Conservation (phyloP, 2,888 invertebrate genomes). For the Cryptocephalus moraei region DNA sequence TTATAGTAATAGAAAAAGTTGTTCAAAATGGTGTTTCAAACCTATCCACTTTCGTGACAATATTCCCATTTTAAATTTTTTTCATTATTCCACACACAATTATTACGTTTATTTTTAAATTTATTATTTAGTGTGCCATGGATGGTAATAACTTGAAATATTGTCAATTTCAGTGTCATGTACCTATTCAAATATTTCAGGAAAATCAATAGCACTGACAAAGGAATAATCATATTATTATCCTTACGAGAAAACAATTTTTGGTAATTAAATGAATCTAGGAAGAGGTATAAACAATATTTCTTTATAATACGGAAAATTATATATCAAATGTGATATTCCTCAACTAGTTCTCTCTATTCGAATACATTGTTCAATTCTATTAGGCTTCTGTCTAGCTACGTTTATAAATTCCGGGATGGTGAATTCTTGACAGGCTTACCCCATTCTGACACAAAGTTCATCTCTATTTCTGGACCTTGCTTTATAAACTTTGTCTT, state of each 20-base stretch:
- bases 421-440: background rate
- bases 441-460: constrained; percentile 1
- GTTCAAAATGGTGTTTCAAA: too few species aligned
- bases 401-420: background rate
- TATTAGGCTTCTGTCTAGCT: too few species aligned
- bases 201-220: background rate
- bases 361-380: too few species aligned
- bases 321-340: too few species aligned
- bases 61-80: background rate
- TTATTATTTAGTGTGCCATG: background rate
- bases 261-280: background rate
- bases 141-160: background rate
- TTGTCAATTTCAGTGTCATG: background rate
- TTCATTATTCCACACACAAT: too few species aligned
- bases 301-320: too few species aligned
- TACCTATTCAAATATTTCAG: background rate
- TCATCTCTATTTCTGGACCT: constrained; percentile 1
- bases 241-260: background rate
- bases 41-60: background rate
- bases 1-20: background rate
- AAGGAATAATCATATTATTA: background rate
- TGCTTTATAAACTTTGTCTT: background rate
- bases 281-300: too few species aligned
- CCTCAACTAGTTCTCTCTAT: too few species aligned
- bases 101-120: too few species aligned